Base-by-base conservation (phyloP, 2,113 vertebrate species). In the Caretta caretta region DNA sequence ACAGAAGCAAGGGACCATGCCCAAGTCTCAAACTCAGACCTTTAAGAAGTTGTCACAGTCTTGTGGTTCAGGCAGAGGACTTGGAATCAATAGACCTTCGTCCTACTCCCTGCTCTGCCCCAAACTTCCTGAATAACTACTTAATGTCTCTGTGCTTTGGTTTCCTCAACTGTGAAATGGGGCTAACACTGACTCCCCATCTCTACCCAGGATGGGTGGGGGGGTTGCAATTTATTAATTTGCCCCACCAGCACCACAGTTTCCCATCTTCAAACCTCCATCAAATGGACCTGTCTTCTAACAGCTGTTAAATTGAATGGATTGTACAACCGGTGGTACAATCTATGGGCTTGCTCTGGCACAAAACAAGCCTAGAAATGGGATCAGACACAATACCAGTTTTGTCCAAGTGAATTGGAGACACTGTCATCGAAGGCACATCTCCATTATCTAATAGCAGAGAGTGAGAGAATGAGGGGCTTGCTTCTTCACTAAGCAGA, bases 401-500 rank as follows among this genome's bases (percentile, higher is more conserved):
- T 65, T 83, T 88, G 54, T 78, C 54, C 29, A 59, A 92, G 54
- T n/a, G 56, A 88, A 76, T 83, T 86, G 53, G 48, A 82, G 78
- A 80, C 69, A 62, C 22, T 84, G 54, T 65, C 69, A 53, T 92
- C 25, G 46, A 46, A 84, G 57, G 10, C 62, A 92, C 22, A 83
- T 87, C 57, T 78, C 69, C 53, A 48, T 92, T 88, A 51, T 84
- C 49, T 84, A 84, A 65, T 85, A 79, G 54, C 75, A 53, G 84
- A 91, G 57, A 78, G 72, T 3, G n/a, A 62, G 80, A 42, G 72
- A 59, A 88, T 31, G n/a, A 51, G 53, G 54, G 53, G 78, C 82
- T 83, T 92, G 83, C 76, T 91, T 84, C 84, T 82, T 86, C 84
- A 86, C 62, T 83, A 56, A 87, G 79, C 86, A 88, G 38, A 92